These are phyloP conservation scores for Aporophyla lueneburgensis DNA, from an alignment of 2,888 invertebrate genomes.

Conservation along the genomic window DNA sequence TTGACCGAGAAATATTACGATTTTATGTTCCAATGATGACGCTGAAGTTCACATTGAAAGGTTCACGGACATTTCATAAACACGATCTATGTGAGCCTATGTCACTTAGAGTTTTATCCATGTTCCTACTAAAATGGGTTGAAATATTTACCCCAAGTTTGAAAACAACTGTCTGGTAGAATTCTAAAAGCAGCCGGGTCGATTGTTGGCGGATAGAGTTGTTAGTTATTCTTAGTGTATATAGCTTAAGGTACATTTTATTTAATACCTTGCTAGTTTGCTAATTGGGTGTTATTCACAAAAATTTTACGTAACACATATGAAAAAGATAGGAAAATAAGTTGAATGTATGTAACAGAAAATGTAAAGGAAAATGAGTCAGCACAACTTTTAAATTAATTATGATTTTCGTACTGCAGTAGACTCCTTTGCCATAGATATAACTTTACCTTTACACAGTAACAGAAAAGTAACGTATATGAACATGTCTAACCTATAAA, in stretches of 20 bases:
- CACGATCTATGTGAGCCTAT: neutral
- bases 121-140: neutral
- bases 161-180: neutral
- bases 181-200: conserved; percentile 14
- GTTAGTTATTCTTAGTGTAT: neutral
- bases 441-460: no score
- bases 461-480: no score
- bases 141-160: conserved; percentile 5
- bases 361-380: no score
- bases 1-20: neutral
- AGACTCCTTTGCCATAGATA: no score
- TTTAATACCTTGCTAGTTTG: neutral
- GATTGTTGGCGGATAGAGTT: neutral
- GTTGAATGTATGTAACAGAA: no score
- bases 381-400: no score
- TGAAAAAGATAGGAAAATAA: no score
- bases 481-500: no score
- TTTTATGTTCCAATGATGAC: no score
- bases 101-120: neutral
- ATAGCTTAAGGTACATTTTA: neutral
- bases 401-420: no score
- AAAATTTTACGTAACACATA: no score
- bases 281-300: no score
- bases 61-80: neutral
- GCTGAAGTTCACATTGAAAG: neutral